Percentiles rank a stretch among this genome's conserved stretches.
These are phyloP conservation scores for Erannis defoliaria DNA, from an alignment of 2,888 invertebrate genomes.

Conservation along the genomic window DNA sequence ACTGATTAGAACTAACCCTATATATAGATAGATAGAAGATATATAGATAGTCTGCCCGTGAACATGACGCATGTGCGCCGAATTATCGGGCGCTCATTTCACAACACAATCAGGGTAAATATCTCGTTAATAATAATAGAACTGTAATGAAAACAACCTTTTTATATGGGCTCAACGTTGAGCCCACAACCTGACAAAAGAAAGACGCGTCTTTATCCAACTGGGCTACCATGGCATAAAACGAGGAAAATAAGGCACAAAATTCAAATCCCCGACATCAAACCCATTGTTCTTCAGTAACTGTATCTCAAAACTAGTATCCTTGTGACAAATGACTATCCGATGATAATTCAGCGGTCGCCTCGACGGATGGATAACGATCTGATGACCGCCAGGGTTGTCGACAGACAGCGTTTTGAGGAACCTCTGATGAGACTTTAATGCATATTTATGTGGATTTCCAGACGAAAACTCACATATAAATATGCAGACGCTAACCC, in stretches of 20 bases:
- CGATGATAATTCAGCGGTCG: conserved; percentile 26
- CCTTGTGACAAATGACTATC: conserved; percentile 28
- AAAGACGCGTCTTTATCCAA: too few species aligned
- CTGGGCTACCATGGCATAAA: too few species aligned
- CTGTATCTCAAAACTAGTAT: conserved; percentile 17
- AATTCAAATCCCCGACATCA: neutral
- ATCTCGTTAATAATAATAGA: too few species aligned
- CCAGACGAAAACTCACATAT: neutral
- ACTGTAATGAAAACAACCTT: too few species aligned
- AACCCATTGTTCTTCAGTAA: neutral
- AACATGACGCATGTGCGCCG: too few species aligned
- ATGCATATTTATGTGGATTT: conserved; percentile 18
- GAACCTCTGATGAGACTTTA: neutral
- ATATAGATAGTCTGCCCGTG: too few species aligned
- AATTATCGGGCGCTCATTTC: too few species aligned
- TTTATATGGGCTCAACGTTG: too few species aligned
- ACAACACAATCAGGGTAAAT: too few species aligned
- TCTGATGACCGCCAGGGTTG: conserved; percentile 22
- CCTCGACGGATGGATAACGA: conserved; percentile 19
- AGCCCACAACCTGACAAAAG: too few species aligned
- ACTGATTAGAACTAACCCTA: too few species aligned
- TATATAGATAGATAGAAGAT: too few species aligned
- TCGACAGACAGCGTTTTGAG: neutral
- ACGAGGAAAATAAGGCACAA: neutral
- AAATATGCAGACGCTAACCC: neutral